Evolutionary conservation across 2,888 invertebrate genomes (phyloP).

Genomic region (Linnaemya vulpina): DNA sequence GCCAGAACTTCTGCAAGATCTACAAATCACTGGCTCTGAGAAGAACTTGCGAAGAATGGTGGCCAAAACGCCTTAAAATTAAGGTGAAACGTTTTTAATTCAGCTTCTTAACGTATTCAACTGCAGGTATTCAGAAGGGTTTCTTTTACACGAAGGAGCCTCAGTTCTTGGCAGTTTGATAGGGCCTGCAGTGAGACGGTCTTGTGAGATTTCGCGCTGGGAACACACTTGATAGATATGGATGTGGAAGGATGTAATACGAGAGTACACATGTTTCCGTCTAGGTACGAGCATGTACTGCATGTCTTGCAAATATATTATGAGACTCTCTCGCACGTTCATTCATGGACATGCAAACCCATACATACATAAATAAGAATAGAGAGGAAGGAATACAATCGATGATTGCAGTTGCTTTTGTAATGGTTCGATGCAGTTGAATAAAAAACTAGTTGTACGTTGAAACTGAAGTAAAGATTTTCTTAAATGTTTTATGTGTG

Average conservation of each 20-base stretch:
- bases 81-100: too few species aligned
- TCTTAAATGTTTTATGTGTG: slow-evolving; percentile 14
- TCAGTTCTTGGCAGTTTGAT: too few species aligned
- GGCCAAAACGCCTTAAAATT: too few species aligned
- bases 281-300: slow-evolving; percentile 45
- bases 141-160: too few species aligned
- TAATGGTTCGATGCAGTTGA: slow-evolving; percentile 67
- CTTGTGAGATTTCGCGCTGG: too few species aligned
- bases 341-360: slow-evolving; percentile 1
- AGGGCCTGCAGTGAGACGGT: too few species aligned
- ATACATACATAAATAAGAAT: slow-evolving; percentile 2
- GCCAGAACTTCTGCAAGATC: too few species aligned
- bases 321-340: slow-evolving; percentile 5
- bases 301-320: slow-evolving; percentile 46
- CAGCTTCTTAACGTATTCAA: too few species aligned
- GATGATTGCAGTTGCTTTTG: slow-evolving; percentile 67
- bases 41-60: too few species aligned
- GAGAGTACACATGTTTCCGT: slow-evolving; percentile 18
- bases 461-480: slow-evolving; percentile 51
- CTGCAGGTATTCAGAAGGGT: too few species aligned
- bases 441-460: slow-evolving; percentile 63
- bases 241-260: not conserved
- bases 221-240: too few species aligned
- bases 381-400: slow-evolving; percentile 45
- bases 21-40: too few species aligned